Evolutionary conservation across 2,888 invertebrate species (phyloP), one percentile per base, ranked within the genome.

Genomic region (Mystacides longicornis): DNA sequence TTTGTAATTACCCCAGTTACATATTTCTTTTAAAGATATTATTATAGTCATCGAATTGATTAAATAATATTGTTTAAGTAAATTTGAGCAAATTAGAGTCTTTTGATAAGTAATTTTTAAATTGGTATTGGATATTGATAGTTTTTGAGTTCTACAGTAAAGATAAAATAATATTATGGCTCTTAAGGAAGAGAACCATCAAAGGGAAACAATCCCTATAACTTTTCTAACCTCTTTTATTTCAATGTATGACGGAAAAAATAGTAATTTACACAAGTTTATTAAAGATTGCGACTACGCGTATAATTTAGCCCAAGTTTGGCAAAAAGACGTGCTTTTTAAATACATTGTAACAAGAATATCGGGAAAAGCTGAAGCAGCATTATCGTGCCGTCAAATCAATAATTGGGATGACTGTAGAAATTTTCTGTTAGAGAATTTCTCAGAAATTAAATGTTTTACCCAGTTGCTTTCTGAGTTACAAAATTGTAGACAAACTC

Each of bases 221-320:
- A 11, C 7, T 7, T 7, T 11, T 27, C 27, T 27, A 5, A 27
- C 27, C 5, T 27, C 27, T 27, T 27, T 27, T 27, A 27, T 27
- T 27, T 27, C 27, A 27, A n/a, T n/a, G n/a, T 37, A 45, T 14
- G 45, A 45, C 16, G 45, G 45, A 20, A 7, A 19, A 16, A 7
- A 19, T 7, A 21, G 20, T 19, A 45, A 45, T 21, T 21, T 45
- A 5, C 18, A 45, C 16, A 45, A 45, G 16, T 45, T 45, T 14
- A 45, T 45, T 7, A 45, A 45, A 45, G 21, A 45, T 45, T 45
- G 45, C 14, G 45, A 45, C 20, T 45, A 45, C 20, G 45, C 45
- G 2, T 20, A 20, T 45, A 45, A 21, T 21, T 21, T 45, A 16
- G 9, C n/a, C 11, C 45, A 19, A 3, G 45, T 20, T 20, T 11